Percentiles rank a stretch among this genome's conserved stretches.
These are phyloP conservation scores for Drosophila imparisetae DNA, from an alignment of 2,888 invertebrate species.

Conservation along the genomic window DNA sequence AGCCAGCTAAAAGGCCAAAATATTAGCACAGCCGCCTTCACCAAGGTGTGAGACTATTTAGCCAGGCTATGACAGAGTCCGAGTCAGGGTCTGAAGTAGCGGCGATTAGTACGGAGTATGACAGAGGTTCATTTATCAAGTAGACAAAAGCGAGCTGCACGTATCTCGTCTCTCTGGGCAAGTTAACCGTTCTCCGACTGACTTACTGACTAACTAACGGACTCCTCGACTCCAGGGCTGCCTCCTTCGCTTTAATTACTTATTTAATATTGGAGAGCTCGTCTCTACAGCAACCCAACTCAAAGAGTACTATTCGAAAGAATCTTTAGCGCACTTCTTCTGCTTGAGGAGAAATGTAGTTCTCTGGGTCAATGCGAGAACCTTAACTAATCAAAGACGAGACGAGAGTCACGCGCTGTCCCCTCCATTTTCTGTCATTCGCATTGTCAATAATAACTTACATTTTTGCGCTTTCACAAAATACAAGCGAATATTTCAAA, in stretches of 20 bases:
- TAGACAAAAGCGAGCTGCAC: constrained; percentile 59
- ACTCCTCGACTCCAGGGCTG: constrained; percentile 24
- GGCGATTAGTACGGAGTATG: constrained; percentile 65
- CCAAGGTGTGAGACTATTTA: constrained; percentile 76
- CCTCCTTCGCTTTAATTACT: constrained; percentile 69
- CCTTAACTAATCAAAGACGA: constrained; percentile 71
- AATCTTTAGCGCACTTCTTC: constrained; percentile 29
- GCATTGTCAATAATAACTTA: constrained; percentile 60
- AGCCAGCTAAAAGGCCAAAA: constrained; percentile 63
- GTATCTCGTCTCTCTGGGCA: constrained; percentile 69
- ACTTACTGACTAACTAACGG: constrained; percentile 37
- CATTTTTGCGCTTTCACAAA: constrained; percentile 51
- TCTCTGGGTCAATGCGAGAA: constrained; percentile 76
- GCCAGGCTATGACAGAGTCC: constrained; percentile 44
- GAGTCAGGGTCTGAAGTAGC: constrained; percentile 49
- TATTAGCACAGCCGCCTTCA: constrained; percentile 65
- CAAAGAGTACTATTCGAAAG: neutral
- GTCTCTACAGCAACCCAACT: constrained; percentile 40
- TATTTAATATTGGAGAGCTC: constrained; percentile 45
- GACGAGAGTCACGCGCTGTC: constrained; percentile 39
- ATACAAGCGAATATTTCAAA: constrained; percentile 28
- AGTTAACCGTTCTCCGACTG: constrained; percentile 65
- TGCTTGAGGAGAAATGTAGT: constrained; percentile 63
- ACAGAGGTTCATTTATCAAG: constrained; percentile 73
- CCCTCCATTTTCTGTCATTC: constrained; percentile 18